Base-by-base conservation (phyloP, 2,888 invertebrate genomes). In the Palloptera scutellata region DNA sequence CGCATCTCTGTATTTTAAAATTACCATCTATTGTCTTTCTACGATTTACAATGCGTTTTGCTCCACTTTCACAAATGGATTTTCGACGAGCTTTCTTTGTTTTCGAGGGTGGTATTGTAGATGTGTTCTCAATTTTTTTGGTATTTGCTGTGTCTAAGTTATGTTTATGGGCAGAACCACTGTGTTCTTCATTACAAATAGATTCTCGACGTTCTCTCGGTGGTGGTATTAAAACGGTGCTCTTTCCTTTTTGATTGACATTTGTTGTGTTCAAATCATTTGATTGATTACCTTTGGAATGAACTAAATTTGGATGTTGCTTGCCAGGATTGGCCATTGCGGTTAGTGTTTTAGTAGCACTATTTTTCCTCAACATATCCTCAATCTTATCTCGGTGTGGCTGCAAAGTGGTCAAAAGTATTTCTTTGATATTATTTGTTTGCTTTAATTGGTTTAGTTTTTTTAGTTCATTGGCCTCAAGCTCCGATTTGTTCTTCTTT, bases 361-460 rank as follows among this genome's bases (percentile, higher is more conserved):
- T 48, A 10, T 19, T 15, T 52, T n/a, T 52, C 40, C 43, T 54
- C 17, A 61, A 53, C 15, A 66, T 60, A 55, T 66, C 41, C 13
- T 54, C 13, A 54, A 60, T 61, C 40, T 54, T 45, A 19, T 61
- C 66, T 40, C 64, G 41, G 11, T 66, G 61, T 30, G 48, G 64
- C 43, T 55, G 55, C 42, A 64, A 51, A 15, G 61, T 40, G 11
- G 40, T 40, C 40, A 62, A 51, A 17, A 58, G 40, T 13, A 58
- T 63, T 20, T 45, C 55, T 60, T 45, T 66, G 1, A 64, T 20
- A 58, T 64, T 61, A 11, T 8, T 12, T 40, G 9, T n/a, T n/a
- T 54, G 41, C 19, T 61, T 54, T 41, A n/a, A 40, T 17, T 62
- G 30, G 5, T 66, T 45, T 10, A 12, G 19, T 9, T 65, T 57